Evolutionary conservation across 2,797 vertebrate genomes (phyloP).

Genomic region (Clarias laeviceps): DNA sequence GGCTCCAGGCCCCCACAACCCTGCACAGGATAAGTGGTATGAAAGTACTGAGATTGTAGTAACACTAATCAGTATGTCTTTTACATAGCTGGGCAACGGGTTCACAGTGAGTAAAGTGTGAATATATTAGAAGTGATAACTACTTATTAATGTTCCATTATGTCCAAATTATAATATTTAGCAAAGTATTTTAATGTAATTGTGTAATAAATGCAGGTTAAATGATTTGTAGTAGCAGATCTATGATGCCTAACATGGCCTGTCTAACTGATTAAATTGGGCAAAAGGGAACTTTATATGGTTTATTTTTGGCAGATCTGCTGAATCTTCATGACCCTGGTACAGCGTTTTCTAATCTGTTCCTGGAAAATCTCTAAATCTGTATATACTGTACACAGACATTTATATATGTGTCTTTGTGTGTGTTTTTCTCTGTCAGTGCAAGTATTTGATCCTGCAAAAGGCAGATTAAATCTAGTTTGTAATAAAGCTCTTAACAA

Average conservation of each 20-base stretch:
- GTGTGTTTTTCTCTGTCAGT: neutral
- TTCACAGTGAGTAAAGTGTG: neutral
- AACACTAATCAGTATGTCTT: neutral
- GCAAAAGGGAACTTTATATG: too few relatives aligned
- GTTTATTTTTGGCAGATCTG: neutral
- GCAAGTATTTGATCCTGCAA: neutral
- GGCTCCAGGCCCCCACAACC: too few relatives aligned
- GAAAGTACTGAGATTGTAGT: neutral
- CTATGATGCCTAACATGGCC: neutral
- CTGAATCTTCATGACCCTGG: neutral
- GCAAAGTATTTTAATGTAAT: neutral
- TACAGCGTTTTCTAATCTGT: neutral
- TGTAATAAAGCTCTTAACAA: conserved; percentile 36
- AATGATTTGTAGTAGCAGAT: neutral
- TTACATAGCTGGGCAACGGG: neutral
- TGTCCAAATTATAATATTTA: neutral
- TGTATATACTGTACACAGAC: neutral
- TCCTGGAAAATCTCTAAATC: neutral
- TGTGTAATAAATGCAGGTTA: neutral
- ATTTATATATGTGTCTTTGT: too few relatives aligned
- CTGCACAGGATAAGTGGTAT: too few relatives aligned
- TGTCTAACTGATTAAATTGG: neutral
- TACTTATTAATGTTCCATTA: neutral
- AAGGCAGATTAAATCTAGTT: conserved; percentile 23
- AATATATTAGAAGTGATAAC: neutral